phyloP scores from a whole-genome alignment of 2,797 vertebrate species.

The Parauchenoglanis ngamensis region DNA sequence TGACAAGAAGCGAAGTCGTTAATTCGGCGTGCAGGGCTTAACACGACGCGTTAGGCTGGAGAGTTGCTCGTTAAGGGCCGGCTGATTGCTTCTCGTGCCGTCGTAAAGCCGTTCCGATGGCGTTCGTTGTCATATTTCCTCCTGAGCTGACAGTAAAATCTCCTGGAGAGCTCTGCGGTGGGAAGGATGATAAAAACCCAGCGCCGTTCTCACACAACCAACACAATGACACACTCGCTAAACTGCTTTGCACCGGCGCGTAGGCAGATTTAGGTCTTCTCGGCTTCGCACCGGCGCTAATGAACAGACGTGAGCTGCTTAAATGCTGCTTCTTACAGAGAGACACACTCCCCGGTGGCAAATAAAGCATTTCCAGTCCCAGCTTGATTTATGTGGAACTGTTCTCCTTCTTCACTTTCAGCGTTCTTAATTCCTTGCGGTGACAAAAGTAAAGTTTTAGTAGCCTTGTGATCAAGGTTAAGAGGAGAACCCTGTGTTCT shows the following conservation, averaged over 20 bases:
- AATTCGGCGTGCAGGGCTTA: conserved; percentile 65
- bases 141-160: conserved; percentile 67
- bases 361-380: conserved; percentile 36
- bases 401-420: background rate
- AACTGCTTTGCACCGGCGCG: conserved; percentile 43
- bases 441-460: conserved; percentile 24
- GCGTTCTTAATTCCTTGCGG: conserved; percentile 13
- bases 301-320: conserved; percentile 49
- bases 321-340: conserved; percentile 53
- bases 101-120: conserved; percentile 65
- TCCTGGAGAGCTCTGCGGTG: conserved; percentile 56
- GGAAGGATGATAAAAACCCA: conserved; percentile 41
- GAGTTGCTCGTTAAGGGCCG: conserved; percentile 71
- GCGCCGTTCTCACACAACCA: conserved; percentile 40
- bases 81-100: conserved; percentile 76
- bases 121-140: conserved; percentile 69
- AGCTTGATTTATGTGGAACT: conserved; percentile 37
- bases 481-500: background rate
- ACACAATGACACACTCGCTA: conserved; percentile 52
- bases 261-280: conserved; percentile 58
- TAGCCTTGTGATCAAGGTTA: conserved; percentile 39
- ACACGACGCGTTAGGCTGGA: conserved; percentile 57
- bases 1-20: conserved; percentile 72
- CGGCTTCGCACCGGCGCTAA: conserved; percentile 49
- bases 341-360: conserved; percentile 40